phyloP scores from a whole-genome alignment of 2,797 vertebrate species.

The Catostomus latipinnis region DNA sequence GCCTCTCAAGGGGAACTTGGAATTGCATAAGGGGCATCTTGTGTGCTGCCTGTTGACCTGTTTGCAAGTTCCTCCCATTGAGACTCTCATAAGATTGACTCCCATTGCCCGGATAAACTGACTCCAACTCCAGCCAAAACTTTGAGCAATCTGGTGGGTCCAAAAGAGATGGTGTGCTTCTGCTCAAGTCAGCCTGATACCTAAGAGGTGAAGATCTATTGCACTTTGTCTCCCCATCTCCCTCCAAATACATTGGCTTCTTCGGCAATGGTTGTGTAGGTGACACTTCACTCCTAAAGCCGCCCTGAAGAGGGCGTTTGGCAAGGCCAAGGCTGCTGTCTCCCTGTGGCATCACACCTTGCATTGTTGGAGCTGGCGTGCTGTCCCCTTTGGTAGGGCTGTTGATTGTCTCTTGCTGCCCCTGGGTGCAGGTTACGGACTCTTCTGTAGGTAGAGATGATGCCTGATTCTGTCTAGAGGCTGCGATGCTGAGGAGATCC shows the following conservation, averaged over 20 bases:
- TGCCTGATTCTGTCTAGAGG: slow-evolving; percentile 69
- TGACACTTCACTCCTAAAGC: slow-evolving; percentile 83
- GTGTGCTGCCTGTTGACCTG: slow-evolving; percentile 36
- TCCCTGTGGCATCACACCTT: slow-evolving; percentile 62
- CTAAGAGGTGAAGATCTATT: slow-evolving; percentile 58
- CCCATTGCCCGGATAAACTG: slow-evolving; percentile 77
- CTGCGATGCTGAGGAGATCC: slow-evolving; percentile 81
- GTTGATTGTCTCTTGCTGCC: slow-evolving; percentile 14
- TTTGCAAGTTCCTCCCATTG: slow-evolving; percentile 70
- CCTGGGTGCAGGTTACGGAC: slow-evolving; percentile 49
- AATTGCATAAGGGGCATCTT: slow-evolving; percentile 56
- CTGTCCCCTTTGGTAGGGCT: slow-evolving; percentile 38
- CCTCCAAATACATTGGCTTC: slow-evolving; percentile 83
- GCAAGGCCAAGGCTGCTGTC: slow-evolving; percentile 75
- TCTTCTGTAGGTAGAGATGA: slow-evolving; percentile 45
- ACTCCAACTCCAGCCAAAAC: slow-evolving; percentile 88
- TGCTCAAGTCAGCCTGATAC: slow-evolving; percentile 84
- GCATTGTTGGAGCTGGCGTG: slow-evolving; percentile 59
- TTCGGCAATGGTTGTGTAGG: slow-evolving; percentile 91
- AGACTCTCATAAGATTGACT: slow-evolving; percentile 88
- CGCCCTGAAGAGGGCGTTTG: slow-evolving; percentile 86
- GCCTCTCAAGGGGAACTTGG: slow-evolving; percentile 66
- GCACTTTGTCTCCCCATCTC: slow-evolving; percentile 56
- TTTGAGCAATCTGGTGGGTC: slow-evolving; percentile 87
- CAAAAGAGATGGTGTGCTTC: slow-evolving; percentile 85